Base-by-base conservation (phyloP, 2,113 vertebrate species). In the Elephas maximus region DNA sequence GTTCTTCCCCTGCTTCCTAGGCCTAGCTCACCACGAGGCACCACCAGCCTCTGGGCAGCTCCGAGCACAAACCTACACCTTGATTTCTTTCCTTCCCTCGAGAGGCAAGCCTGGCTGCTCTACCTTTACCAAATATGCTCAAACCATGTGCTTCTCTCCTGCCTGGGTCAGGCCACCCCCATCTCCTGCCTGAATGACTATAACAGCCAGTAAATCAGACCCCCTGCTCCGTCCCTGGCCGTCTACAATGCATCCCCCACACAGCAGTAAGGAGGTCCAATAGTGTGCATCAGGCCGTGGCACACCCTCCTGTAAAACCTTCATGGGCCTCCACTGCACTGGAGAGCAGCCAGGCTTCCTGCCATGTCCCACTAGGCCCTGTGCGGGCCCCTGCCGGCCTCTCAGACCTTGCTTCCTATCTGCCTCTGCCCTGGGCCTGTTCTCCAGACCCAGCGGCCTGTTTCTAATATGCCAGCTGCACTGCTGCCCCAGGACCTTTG, bases 231-330 rank as follows among this genome's bases (percentile, higher is more conserved):
- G 7, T 4, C 12, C 82, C 6, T 28, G 15, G 0, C 4, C 60
- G 15, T 41, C 26, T 17, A 1, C 1, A 0, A 30, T 0, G 18
- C 15, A 23, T 0, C 4, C 37, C 26, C 51, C 53, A 2, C 0
- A 28, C 0, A 3, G 78, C 53, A 44, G 44, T 1, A 4, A n/a
- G 14, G 30, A 24, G 26, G 12, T 26, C 48, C 60, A 28, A 10
- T 4, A 0, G 80, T 6, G 17, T 12, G 6, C 20, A 30, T 17
- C 3, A 10, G 60, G 90, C 53, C 9, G 1, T 1, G 21, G 23
- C 33, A 9, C 8, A 5, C 7, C 11, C 18, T 28, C 57, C 37
- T 45, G 30, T 4, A 30, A 69, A 23, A 48, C 88, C 63, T 48
- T 3, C 0, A 33, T 79, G 41, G 71, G 45, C 24, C 41, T 73